phyloP scores from a whole-genome alignment of 2,113 vertebrate genomes.

The Columbina picui region DNA sequence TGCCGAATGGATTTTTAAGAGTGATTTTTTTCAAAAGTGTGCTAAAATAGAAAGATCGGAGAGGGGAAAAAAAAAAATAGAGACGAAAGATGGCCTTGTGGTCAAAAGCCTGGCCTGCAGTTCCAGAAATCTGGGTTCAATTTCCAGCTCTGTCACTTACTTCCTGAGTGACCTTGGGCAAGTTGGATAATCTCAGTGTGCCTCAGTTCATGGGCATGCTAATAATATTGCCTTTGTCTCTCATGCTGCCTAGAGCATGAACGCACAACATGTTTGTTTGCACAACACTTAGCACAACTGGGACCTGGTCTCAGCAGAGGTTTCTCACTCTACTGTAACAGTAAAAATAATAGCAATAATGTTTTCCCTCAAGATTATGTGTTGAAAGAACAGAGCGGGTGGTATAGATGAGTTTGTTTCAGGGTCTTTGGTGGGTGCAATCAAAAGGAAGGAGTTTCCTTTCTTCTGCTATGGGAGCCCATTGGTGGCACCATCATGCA shows the following conservation, averaged over 20 bases:
- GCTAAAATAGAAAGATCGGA: slow-evolving; percentile 43
- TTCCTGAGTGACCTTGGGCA: slow-evolving; percentile 64
- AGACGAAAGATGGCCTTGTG: slow-evolving; percentile 66
- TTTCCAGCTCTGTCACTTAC: slow-evolving; percentile 64
- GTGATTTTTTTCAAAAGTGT: slow-evolving; percentile 38
- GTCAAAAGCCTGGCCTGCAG: slow-evolving; percentile 52
- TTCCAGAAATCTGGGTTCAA: slow-evolving; percentile 64
- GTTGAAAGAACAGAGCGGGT: slow-evolving; percentile 53
- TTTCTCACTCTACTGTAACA: slow-evolving; percentile 7
- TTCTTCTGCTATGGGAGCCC: not conserved
- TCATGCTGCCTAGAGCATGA: not conserved
- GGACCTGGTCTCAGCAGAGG: not conserved
- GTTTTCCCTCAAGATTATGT: slow-evolving; percentile 39
- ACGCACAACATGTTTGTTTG: not conserved
- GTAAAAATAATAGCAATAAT: not conserved
- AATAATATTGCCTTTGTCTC: slow-evolving; percentile 63
- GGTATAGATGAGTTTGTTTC: slow-evolving; percentile 22
- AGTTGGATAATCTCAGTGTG: slow-evolving; percentile 47
- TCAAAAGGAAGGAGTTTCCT: not conserved
- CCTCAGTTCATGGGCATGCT: slow-evolving; percentile 26
- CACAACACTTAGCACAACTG: not conserved
- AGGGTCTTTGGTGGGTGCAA: not conserved
- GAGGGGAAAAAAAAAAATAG: not conserved
- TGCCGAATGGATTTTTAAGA: slow-evolving; percentile 69
- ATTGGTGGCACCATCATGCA: accelerated